Conservation (phyloP, 2,888 invertebrate genomes). For the Marronus borbonicus region DNA sequence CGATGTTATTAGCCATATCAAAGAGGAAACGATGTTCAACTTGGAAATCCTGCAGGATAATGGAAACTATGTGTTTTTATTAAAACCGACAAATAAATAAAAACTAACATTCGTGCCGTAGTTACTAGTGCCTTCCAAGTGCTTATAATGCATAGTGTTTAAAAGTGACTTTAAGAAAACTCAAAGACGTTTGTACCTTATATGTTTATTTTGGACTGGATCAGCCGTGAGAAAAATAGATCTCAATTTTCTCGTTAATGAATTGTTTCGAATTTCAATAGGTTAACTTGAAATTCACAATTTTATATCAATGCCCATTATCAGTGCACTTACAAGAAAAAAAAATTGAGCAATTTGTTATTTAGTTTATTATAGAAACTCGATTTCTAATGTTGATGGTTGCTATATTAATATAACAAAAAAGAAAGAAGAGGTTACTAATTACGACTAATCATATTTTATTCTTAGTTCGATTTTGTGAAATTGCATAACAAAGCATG, state of each 20-base stretch:
- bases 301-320: too few species aligned
- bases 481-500: too few species aligned
- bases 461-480: too few species aligned
- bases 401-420: too few species aligned
- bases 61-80: slow-evolving; percentile 51
- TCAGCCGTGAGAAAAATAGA: background rate
- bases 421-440: too few species aligned
- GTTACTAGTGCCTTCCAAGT: slow-evolving; percentile 8
- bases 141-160: background rate
- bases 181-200: background rate
- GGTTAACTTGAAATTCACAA: too few species aligned
- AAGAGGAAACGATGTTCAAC: slow-evolving; percentile 82
- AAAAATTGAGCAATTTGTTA: too few species aligned
- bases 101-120: background rate
- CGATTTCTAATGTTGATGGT: too few species aligned
- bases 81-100: slow-evolving; percentile 49
- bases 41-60: slow-evolving; percentile 58
- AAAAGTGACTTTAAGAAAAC: slow-evolving; percentile 1
- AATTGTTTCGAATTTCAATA: background rate
- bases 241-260: background rate
- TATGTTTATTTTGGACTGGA: background rate
- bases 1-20: slow-evolving; percentile 87
- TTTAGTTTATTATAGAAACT: too few species aligned
- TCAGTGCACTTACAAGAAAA: too few species aligned
- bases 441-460: too few species aligned